Conservation (phyloP, 2,888 invertebrate species). For the Apotomis turbidana region DNA sequence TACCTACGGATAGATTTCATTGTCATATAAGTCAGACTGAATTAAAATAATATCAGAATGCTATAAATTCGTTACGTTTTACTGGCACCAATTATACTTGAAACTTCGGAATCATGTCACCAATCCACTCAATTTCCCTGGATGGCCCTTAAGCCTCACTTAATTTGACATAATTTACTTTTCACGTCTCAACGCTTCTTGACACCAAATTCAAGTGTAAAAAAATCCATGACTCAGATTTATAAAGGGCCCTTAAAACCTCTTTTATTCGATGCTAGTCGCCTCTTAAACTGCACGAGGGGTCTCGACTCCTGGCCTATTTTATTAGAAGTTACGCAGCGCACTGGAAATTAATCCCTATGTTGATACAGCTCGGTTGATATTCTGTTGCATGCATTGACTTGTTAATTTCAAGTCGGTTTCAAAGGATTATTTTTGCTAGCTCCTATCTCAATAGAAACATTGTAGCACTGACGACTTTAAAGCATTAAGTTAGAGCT, state of each 20-base stretch:
- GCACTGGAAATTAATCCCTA: constrained; percentile 50
- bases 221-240: constrained; percentile 60
- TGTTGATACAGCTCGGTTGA: constrained; percentile 37
- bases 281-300: constrained; percentile 53
- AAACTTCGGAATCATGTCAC: background rate
- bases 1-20: too few relatives aligned
- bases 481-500: background rate
- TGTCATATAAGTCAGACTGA: too few relatives aligned
- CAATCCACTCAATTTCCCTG: constrained; percentile 20
- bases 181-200: constrained; percentile 33
- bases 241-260: constrained; percentile 56
- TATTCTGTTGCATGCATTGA: constrained; percentile 39
- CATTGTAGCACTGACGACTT: background rate
- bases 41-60: too few relatives aligned
- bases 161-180: constrained; percentile 31
- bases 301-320: constrained; percentile 61
- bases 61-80: background rate
- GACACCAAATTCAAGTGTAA: constrained; percentile 45
- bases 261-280: constrained; percentile 56
- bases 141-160: constrained; percentile 2
- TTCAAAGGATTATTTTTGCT: constrained; percentile 16
- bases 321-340: constrained; percentile 52
- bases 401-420: constrained; percentile 48
- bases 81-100: background rate
- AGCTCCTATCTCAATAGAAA: constrained; percentile 7